A percentile compares a stretch with the other conserved stretches of the same genome.
Evolutionary conservation across 2,797 vertebrate genomes (phyloP).

Genomic region (Percopsis omiscomaycus): DNA sequence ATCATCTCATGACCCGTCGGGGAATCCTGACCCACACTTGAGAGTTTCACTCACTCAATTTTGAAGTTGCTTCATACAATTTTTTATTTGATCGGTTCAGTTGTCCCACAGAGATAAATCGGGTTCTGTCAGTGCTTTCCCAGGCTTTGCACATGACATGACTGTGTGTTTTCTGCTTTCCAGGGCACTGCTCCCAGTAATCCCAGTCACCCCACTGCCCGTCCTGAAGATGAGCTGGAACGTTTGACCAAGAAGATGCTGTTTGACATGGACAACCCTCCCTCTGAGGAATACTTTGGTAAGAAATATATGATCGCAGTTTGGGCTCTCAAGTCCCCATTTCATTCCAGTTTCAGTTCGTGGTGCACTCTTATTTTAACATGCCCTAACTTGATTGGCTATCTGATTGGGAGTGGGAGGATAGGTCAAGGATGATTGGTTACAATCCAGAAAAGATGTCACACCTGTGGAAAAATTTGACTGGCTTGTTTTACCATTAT

Average conservation of each 20-base stretch:
- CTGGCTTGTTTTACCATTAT: no score
- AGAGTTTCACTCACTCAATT: no score
- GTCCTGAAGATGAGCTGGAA: constrained; percentile 95
- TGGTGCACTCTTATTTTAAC: no score
- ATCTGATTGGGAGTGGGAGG: no score
- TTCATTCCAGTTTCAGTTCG: background rate
- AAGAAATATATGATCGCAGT: constrained; percentile 41
- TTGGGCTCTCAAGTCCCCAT: no score
- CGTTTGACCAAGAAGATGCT: constrained; percentile 99
- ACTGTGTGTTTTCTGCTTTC: constrained; percentile 34
- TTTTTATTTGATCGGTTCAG: background rate
- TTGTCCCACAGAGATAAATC: constrained; percentile 1
- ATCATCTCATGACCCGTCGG: no score
- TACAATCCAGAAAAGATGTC: no score
- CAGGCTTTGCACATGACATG: constrained; percentile 27
- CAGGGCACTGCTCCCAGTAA: constrained; percentile 73
- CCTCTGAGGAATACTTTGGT: constrained; percentile 96
- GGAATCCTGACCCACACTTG: no score
- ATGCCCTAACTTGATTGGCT: no score
- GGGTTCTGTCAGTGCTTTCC: background rate
- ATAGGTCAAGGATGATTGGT: no score
- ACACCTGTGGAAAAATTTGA: no score
- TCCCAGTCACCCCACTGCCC: constrained; percentile 62
- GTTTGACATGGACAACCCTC: constrained; percentile 97
- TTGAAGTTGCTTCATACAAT: background rate